A percentile compares a stretch with the other conserved stretches of the same genome.
Evolutionary conservation across 2,797 vertebrate species (phyloP).

Genomic region (Antennarius maculatus): DNA sequence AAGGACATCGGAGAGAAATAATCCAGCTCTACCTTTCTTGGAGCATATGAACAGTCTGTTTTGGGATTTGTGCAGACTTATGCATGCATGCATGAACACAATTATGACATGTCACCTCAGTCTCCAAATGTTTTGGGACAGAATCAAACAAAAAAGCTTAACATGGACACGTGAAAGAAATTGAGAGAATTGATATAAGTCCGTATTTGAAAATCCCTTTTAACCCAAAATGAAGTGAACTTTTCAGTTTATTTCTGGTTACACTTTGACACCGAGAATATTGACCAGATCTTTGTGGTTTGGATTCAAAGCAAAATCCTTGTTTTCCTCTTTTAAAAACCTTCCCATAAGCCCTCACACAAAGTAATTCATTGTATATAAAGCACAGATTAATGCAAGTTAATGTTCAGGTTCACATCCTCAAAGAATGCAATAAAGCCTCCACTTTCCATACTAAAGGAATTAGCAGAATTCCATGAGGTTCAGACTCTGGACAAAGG

Average conservation of each 20-base stretch:
- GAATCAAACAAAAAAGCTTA: slow-evolving; percentile 32
- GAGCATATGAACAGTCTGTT: slow-evolving; percentile 58
- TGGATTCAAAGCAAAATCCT: slow-evolving; percentile 38
- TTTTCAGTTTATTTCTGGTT: slow-evolving; percentile 41
- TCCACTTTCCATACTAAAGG: slow-evolving; percentile 70
- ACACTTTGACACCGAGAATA: slow-evolving; percentile 28
- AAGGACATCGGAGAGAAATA: slow-evolving; percentile 77
- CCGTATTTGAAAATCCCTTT: slow-evolving; percentile 14
- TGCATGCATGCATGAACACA: slow-evolving; percentile 37
- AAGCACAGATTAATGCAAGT: slow-evolving; percentile 66
- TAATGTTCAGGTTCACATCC: slow-evolving; percentile 71
- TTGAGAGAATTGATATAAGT: slow-evolving; percentile 15
- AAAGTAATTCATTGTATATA: slow-evolving; percentile 71
- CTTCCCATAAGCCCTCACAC: slow-evolving; percentile 56
- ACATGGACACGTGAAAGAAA: slow-evolving; percentile 29
- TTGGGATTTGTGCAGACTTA: slow-evolving; percentile 63
- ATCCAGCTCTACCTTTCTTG: slow-evolving; percentile 60
- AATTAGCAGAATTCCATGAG: slow-evolving; percentile 68
- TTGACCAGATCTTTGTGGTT: slow-evolving; percentile 28
- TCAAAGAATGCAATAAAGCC: slow-evolving; percentile 72
- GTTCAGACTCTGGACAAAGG: slow-evolving; percentile 74
- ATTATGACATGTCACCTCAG: slow-evolving; percentile 32
- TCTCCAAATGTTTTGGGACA: slow-evolving; percentile 43
- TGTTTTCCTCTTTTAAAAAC: slow-evolving; percentile 42
- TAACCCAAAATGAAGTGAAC: slow-evolving; percentile 22